Evolutionary conservation across 2,113 vertebrate species (phyloP), one percentile per base, ranked within the genome.

Genomic region (Pelusios castaneus): DNA sequence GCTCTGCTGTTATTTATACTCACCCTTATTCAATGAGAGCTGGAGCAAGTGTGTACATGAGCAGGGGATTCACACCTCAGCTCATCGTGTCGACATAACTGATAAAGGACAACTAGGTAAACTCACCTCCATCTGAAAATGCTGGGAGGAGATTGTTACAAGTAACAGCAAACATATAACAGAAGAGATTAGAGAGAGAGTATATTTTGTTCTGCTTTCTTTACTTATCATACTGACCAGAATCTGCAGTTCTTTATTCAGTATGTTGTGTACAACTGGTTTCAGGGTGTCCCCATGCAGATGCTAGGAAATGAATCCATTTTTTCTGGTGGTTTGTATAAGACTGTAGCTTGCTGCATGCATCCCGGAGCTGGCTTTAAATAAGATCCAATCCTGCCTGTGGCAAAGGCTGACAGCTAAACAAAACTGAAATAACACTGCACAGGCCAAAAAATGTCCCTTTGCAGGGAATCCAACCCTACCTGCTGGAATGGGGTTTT

Each of bases 311-410:
- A 3, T 7, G 43, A 38, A 70, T 41, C 19, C 1, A 10, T 38
- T 70, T 70, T 9, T 27, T 12, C 55, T 3, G 0, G 1, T 14
- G 43, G 51, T 34, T 78, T 29, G 29, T 22, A 45, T 56, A 0
- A 0, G 19, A 34, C n/a, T 38, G 2, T 25, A 70, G n/a, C 4
- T 4, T 38, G 17, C 22, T 45, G 0, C 1, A 13, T 45, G 0
- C 1, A 13, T 4, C 4, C 45, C 0, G 2, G 54, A 43, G 73
- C 54, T 45, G 31, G 76, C 51, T 70, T 70, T 41, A 22, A 70
- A 70, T 70, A 7, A 41, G 9, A 21, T 63, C 34, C 16, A 14
- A 3, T 63, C 29, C 16, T 63, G 34, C 14, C 60, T 31, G 60
- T 63, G 29, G 29, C 60, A 63, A 63, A 63, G 60, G 16, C 60